Conservation (phyloP, 1,140 invertebrate genomes). For the Trinorchestia longiramus region DNA sequence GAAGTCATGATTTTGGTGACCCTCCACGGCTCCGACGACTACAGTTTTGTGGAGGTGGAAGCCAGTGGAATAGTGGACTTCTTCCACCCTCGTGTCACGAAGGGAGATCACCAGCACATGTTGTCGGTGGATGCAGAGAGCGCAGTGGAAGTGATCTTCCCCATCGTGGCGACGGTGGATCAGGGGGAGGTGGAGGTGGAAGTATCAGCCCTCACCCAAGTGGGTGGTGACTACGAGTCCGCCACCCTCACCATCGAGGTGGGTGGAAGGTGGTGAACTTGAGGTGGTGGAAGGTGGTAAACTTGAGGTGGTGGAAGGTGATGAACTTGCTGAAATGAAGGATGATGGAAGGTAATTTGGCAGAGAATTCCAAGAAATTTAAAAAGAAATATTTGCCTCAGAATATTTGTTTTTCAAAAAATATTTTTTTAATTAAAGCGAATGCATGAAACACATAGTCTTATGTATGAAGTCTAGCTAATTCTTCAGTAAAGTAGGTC, state of each 20-base stretch:
- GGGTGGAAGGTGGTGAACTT: slow-evolving; percentile 10
- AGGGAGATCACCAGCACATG: slow-evolving; percentile 72
- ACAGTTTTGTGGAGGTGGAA: slow-evolving; percentile 75
- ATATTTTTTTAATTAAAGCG: too few relatives aligned
- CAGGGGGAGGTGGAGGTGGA: slow-evolving; percentile 73
- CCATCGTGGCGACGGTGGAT: slow-evolving; percentile 70
- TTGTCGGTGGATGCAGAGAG: slow-evolving; percentile 70
- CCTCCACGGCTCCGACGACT: slow-evolving; percentile 71
- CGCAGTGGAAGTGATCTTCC: slow-evolving; percentile 69
- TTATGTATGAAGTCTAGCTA: too few relatives aligned
- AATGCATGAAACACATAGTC: too few relatives aligned
- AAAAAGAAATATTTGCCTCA: too few relatives aligned
- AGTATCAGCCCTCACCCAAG: slow-evolving; percentile 73
- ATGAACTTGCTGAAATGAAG: background rate
- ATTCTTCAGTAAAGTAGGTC: too few relatives aligned
- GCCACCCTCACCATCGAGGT: slow-evolving; percentile 67
- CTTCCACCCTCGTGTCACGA: slow-evolving; percentile 70
- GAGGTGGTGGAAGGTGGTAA: background rate
- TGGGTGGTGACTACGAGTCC: slow-evolving; percentile 71
- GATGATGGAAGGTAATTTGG: too few relatives aligned
- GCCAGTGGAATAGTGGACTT: slow-evolving; percentile 73
- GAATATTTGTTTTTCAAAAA: too few relatives aligned
- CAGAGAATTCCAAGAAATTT: too few relatives aligned
- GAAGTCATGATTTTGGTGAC: slow-evolving; percentile 70
- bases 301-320: background rate